These are phyloP conservation scores for Drosophila auraria DNA, from an alignment of 1,140 invertebrate genomes.

Conservation along the genomic window DNA sequence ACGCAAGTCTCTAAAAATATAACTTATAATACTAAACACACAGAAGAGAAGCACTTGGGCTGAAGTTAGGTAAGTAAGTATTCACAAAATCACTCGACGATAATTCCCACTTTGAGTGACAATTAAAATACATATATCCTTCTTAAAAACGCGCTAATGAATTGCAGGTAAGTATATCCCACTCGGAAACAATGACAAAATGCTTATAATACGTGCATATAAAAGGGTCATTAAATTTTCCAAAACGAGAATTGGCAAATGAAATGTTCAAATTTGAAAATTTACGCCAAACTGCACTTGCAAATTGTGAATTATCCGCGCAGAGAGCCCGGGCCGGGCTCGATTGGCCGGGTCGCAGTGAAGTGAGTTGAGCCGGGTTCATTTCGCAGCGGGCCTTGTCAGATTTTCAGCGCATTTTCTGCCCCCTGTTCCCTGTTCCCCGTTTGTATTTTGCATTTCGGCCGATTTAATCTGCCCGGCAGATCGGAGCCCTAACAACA, in stretches of 20 bases:
- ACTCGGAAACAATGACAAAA: constrained; percentile 28
- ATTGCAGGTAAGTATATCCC: constrained; percentile 43
- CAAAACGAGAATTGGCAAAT: constrained; percentile 38
- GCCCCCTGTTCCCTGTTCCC: not conserved
- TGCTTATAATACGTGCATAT: constrained; percentile 33
- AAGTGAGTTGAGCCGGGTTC: constrained; percentile 39
- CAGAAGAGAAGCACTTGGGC: too few species aligned
- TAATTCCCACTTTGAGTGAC: not conserved
- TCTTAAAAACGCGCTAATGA: constrained; percentile 44
- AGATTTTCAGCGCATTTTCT: constrained; percentile 27
- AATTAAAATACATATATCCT: constrained; percentile 18
- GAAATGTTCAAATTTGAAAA: constrained; percentile 59
- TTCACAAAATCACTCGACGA: not conserved
- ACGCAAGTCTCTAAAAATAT: too few species aligned
- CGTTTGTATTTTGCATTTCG: constrained; percentile 39
- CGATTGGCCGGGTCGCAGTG: constrained; percentile 34
- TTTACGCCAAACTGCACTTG: constrained; percentile 62
- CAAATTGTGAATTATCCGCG: constrained; percentile 52
- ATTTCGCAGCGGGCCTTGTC: constrained; percentile 52
- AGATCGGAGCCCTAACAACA: constrained; percentile 45
- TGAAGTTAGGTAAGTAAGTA: not conserved
- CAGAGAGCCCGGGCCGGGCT: constrained; percentile 9
- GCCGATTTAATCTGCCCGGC: constrained; percentile 42
- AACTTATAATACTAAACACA: not conserved
- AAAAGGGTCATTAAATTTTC: constrained; percentile 31